Percentiles rank a stretch among this genome's conserved stretches.
These are phyloP conservation scores for Drosophila neocordata DNA, from an alignment of 1,140 invertebrate genomes.

Conservation along the genomic window DNA sequence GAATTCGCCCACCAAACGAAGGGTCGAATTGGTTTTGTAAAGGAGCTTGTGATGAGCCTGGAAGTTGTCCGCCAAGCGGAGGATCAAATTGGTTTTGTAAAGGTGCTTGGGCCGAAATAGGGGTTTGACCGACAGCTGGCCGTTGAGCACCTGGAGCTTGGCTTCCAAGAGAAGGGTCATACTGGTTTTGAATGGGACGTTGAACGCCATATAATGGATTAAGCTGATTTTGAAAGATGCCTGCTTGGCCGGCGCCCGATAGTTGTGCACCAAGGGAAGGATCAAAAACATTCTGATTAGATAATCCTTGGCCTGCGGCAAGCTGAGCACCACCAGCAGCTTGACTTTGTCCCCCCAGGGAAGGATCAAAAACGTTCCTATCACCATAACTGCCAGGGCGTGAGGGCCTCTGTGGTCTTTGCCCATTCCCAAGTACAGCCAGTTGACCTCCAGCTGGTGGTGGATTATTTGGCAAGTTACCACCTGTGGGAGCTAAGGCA, in stretches of 20 bases:
- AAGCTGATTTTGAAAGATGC: slow-evolving; percentile 28
- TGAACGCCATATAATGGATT: slow-evolving; percentile 44
- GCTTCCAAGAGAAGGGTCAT: slow-evolving; percentile 10
- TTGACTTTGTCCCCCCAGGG: slow-evolving; percentile 23
- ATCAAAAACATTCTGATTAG: slow-evolving; percentile 38
- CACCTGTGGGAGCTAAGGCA: slow-evolving; percentile 31
- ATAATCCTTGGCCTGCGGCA: slow-evolving; percentile 14
- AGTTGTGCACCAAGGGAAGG: slow-evolving; percentile 32
- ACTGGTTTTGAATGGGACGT: slow-evolving; percentile 23
- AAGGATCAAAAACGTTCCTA: slow-evolving; percentile 42
- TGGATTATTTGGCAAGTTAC: slow-evolving; percentile 34
- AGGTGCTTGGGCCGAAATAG: slow-evolving; percentile 8
- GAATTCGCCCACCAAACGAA: slow-evolving; percentile 11
- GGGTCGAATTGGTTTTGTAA: slow-evolving; percentile 32
- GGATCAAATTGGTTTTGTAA: slow-evolving; percentile 24
- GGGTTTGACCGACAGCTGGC: slow-evolving; percentile 2
- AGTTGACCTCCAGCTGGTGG: slow-evolving; percentile 39
- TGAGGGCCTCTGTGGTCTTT: slow-evolving; percentile 21
- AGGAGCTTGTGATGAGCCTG: slow-evolving; percentile 25
- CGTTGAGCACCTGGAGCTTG: slow-evolving; percentile 30
- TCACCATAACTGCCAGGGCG: slow-evolving; percentile 30
- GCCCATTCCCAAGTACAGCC: slow-evolving; percentile 35
- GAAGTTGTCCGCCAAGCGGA: slow-evolving; percentile 20
- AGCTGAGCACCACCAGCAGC: slow-evolving; percentile 19
- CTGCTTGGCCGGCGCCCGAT: slow-evolving; percentile 25